A percentile compares a stretch with the other conserved stretches of the same genome.
These are phyloP conservation scores for Nomada goodeniana DNA, from an alignment of 2,888 invertebrate genomes.

Conservation along the genomic window DNA sequence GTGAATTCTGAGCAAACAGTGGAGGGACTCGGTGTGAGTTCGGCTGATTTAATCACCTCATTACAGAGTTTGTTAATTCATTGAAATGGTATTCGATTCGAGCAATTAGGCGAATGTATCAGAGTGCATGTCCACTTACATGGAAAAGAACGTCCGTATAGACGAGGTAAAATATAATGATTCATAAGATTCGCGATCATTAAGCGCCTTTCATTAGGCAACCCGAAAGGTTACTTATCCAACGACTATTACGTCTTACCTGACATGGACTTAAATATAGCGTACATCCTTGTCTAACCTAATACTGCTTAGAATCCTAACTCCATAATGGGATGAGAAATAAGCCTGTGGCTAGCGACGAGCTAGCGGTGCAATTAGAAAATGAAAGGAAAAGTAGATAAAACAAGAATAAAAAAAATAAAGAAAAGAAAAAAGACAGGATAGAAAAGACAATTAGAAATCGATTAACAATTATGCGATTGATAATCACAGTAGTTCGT, in stretches of 20 bases:
- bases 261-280: conserved; percentile 9
- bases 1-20: conserved; percentile 77
- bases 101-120: neutral
- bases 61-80: conserved; percentile 62
- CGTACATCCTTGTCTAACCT: conserved; percentile 21
- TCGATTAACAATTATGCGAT: conserved; percentile 80
- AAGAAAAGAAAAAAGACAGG: conserved; percentile 44
- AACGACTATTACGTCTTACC: conserved; percentile 5
- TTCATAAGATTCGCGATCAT: neutral
- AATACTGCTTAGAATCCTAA: conserved; percentile 43
- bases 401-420: conserved; percentile 32
- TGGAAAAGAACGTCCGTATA: neutral
- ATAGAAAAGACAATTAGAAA: conserved; percentile 67
- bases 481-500: conserved; percentile 81
- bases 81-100: conserved; percentile 10
- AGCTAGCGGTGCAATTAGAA: conserved; percentile 52
- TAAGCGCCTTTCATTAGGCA: neutral
- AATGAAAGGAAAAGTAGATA: conserved; percentile 3
- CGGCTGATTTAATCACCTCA: conserved; percentile 73
- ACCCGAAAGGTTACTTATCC: neutral
- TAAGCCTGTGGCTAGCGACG: conserved; percentile 55
- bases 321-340: conserved; percentile 74
- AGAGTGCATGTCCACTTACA: neutral
- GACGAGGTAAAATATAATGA: neutral
- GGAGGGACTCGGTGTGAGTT: conserved; percentile 75